Conservation (phyloP, 2,113 vertebrate species). For the Apodemus speciosus region DNA sequence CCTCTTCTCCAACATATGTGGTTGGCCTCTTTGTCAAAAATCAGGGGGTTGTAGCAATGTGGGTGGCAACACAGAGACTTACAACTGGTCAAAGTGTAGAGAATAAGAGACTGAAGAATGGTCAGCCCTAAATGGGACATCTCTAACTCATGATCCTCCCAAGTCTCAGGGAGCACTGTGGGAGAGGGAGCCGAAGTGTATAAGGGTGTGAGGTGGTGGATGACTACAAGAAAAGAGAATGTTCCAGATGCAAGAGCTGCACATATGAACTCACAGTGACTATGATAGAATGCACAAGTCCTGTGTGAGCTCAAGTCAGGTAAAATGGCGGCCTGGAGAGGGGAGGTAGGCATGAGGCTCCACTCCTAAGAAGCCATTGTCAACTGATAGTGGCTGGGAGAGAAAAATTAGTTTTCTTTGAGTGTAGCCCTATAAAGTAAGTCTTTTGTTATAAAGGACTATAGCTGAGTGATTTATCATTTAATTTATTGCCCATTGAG, state of each 20-base stretch:
- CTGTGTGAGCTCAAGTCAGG: not conserved
- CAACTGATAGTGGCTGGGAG: not conserved
- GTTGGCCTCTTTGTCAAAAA: not conserved
- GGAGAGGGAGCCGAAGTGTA: not conserved
- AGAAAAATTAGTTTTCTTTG: not conserved
- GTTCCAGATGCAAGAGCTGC: not conserved
- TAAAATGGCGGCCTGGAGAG: not conserved
- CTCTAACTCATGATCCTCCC: not conserved
- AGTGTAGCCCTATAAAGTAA: conserved; percentile 10
- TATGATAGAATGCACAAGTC: not conserved
- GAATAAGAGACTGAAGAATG: not conserved
- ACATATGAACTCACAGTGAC: not conserved
- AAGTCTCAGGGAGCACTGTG: not conserved
- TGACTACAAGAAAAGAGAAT: not conserved
- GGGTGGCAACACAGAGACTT: not conserved
- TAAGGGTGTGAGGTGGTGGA: not conserved
- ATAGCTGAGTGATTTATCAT: not conserved
- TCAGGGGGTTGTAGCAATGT: not conserved
- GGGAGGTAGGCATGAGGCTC: not conserved
- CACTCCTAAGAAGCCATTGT: not conserved
- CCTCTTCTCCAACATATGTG: not conserved
- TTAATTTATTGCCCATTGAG: not conserved
- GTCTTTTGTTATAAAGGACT: not conserved
- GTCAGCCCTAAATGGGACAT: not conserved
- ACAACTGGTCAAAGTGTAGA: not conserved